Conservation (phyloP, 2,888 invertebrate species). For the Steinernema carpocapsae region DNA sequence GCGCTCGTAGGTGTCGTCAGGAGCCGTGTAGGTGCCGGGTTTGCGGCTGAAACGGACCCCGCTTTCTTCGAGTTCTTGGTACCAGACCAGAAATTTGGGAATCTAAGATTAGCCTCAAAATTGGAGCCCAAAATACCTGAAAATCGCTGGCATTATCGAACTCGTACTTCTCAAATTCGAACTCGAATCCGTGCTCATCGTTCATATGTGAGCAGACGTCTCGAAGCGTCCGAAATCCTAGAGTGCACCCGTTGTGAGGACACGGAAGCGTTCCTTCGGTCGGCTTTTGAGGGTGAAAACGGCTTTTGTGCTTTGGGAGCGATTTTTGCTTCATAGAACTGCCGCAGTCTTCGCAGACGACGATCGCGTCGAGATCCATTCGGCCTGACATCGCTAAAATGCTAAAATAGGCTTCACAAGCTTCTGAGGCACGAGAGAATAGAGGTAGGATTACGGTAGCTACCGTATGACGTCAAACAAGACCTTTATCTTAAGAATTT, state of each 20-base stretch:
- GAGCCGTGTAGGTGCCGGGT: slow-evolving; percentile 17
- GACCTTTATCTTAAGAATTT: too few relatives aligned
- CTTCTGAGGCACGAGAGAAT: too few relatives aligned
- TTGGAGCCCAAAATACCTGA: background rate
- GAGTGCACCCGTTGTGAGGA: slow-evolving; percentile 7
- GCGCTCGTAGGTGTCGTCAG: slow-evolving; percentile 31
- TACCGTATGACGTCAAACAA: background rate
- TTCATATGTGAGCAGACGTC: slow-evolving; percentile 30
- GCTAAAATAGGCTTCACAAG: too few relatives aligned
- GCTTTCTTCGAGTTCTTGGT: slow-evolving; percentile 24
- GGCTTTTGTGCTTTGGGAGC: slow-evolving; percentile 29
- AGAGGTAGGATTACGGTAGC: background rate
- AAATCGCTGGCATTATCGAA: slow-evolving; percentile 13
- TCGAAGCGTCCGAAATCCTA: slow-evolving; percentile 21
- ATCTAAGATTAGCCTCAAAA: background rate
- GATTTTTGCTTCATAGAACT: slow-evolving; percentile 29
- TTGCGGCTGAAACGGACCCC: slow-evolving; percentile 3
- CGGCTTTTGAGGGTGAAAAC: slow-evolving; percentile 23
- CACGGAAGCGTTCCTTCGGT: slow-evolving; percentile 16
- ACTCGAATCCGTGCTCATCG: slow-evolving; percentile 28
- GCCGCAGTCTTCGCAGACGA: slow-evolving; percentile 26
- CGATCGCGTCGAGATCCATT: slow-evolving; percentile 18
- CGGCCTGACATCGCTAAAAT: background rate
- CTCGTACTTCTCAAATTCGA: slow-evolving; percentile 18
- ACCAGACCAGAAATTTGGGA: slow-evolving; percentile 1